phyloP scores from a whole-genome alignment of 2,113 vertebrate genomes.

The Corydoras sp. region DNA sequence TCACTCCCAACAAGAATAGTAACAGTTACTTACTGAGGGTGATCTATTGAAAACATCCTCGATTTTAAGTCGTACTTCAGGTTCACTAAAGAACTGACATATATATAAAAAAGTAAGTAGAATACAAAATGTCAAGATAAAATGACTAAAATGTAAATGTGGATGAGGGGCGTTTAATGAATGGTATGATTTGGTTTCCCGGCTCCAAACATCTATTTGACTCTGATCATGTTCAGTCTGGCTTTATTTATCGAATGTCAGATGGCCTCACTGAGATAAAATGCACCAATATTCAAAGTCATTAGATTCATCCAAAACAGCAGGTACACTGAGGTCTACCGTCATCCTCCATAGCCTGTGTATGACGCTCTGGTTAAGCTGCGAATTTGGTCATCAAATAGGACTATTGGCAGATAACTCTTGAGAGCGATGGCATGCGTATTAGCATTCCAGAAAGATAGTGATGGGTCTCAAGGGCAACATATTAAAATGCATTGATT shows the following conservation, averaged over 20 bases:
- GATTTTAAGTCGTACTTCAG: no score
- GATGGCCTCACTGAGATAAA: neutral
- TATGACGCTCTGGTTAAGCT: constrained; percentile 1
- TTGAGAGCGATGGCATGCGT: constrained; percentile 23
- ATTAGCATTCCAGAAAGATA: constrained; percentile 39
- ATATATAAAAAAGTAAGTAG: no score
- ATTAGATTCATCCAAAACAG: neutral
- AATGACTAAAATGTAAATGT: no score
- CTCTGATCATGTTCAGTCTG: no score
- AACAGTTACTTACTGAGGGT: no score
- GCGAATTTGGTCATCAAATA: constrained; percentile 16
- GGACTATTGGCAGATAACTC: constrained; percentile 26
- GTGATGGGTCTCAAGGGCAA: constrained; percentile 44
- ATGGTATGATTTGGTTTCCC: no score
- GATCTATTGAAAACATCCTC: no score
- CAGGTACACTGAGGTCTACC: neutral
- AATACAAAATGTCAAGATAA: no score
- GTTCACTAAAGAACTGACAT: no score
- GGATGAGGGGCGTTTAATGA: no score
- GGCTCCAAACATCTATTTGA: no score
- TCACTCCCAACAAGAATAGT: no score
- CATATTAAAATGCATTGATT: constrained; percentile 55
- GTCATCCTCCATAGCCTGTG: neutral
- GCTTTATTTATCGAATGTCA: neutral
- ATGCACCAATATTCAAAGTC: neutral